Percentiles rank a stretch among this genome's conserved stretches.
Evolutionary conservation across 2,797 vertebrate species (phyloP).

Genomic region (Danio kyathit): DNA sequence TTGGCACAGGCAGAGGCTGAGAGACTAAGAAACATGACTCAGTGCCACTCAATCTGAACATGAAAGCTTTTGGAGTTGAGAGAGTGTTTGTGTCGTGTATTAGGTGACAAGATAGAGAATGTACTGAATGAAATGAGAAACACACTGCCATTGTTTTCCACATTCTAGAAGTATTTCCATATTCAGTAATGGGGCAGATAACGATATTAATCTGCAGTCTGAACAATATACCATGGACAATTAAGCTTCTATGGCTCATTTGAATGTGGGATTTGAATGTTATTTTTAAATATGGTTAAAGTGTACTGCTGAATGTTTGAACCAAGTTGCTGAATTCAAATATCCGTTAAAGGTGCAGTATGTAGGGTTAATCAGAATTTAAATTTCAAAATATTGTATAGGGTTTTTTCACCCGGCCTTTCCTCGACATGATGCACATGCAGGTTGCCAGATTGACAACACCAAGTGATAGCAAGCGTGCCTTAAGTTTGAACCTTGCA

Average conservation of each 20-base stretch:
- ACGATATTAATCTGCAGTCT: slow-evolving; percentile 5
- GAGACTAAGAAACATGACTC: slow-evolving; percentile 44
- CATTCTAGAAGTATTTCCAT: not conserved
- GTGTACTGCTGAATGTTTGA: too few species aligned
- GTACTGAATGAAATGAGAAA: slow-evolving; percentile 13
- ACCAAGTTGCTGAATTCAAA: too few species aligned
- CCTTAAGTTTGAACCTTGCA: too few species aligned
- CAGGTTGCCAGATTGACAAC: too few species aligned
- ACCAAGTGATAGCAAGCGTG: too few species aligned
- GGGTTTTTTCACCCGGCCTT: too few species aligned
- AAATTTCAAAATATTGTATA: too few species aligned
- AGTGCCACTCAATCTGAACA: slow-evolving; percentile 27
- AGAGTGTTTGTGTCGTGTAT: slow-evolving; percentile 24
- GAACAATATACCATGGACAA: not conserved
- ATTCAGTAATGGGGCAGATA: not conserved
- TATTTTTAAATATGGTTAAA: too few species aligned
- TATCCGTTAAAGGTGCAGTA: too few species aligned
- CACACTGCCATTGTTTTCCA: slow-evolving; percentile 2
- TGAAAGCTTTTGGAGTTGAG: slow-evolving; percentile 28
- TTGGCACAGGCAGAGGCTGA: slow-evolving; percentile 24
- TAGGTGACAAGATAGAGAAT: not conserved
- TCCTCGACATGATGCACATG: too few species aligned
- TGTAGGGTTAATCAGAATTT: too few species aligned
- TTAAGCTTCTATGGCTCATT: not conserved
- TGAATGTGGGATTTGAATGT: not conserved